A percentile compares a stretch with the other conserved stretches of the same genome.
Evolutionary conservation across 2,113 vertebrate genomes (phyloP).

Genomic region (Ameiurus melas): DNA sequence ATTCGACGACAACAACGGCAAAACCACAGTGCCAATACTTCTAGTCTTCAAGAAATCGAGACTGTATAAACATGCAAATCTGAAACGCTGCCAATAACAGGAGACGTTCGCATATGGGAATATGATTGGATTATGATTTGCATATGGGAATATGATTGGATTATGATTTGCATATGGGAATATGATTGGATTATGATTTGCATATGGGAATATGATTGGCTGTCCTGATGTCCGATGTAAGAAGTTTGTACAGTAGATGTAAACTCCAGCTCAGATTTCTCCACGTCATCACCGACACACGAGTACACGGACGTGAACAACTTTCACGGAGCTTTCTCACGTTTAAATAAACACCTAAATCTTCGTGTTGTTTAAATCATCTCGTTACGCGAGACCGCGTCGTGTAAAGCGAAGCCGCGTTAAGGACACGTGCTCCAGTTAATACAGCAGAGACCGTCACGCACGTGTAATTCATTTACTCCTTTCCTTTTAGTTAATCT

Average conservation of each 20-base stretch:
- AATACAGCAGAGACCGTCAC: background rate
- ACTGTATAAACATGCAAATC: background rate
- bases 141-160: background rate
- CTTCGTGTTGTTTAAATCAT: background rate
- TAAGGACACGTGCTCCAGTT: background rate
- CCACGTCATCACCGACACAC: background rate
- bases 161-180: background rate
- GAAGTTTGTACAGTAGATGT: background rate
- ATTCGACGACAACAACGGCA: no score
- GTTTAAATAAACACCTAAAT: background rate
- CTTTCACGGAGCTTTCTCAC: background rate
- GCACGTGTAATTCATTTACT: background rate
- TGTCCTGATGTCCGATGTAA: background rate
- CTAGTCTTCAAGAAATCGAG: background rate
- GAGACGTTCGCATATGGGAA: background rate
- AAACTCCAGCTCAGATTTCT: background rate
- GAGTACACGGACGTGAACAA: accelerated
- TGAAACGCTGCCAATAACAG: background rate
- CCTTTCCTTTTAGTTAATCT: background rate
- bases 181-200: background rate
- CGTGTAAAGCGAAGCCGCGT: background rate
- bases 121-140: background rate
- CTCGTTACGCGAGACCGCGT: background rate
- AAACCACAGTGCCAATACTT: background rate
- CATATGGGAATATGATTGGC: background rate